These are phyloP conservation scores for Chamaetylas fuelleborni DNA, from an alignment of 2,113 vertebrate genomes.

Conservation along the genomic window DNA sequence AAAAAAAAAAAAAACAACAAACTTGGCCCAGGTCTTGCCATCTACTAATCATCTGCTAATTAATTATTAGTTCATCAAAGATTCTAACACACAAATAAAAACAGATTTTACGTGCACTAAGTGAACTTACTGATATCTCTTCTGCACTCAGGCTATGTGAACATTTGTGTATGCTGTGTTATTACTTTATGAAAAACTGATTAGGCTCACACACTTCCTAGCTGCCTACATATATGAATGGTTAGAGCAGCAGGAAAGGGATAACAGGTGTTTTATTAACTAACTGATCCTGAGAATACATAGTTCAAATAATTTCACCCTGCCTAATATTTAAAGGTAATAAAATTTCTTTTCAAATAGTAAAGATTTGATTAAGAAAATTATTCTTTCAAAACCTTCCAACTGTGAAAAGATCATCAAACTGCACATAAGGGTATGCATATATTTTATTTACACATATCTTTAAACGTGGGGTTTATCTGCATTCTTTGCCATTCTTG, in stretches of 20 bases:
- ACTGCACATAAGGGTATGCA: neutral
- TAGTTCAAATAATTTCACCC: neutral
- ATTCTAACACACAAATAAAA: neutral
- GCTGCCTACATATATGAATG: neutral
- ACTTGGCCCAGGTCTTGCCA: neutral
- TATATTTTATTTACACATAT: neutral
- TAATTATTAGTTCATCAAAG: slow-evolving; percentile 36
- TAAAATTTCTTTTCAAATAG: neutral
- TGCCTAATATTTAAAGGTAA: neutral
- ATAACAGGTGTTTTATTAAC: neutral
- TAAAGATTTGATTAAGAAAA: neutral
- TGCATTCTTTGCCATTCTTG: neutral
- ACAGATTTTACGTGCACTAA: neutral
- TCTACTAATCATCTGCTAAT: slow-evolving; percentile 1
- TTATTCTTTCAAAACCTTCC: neutral
- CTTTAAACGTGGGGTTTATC: neutral
- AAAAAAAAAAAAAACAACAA: neutral
- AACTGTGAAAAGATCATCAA: neutral
- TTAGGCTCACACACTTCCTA: neutral
- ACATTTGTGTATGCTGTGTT: neutral
- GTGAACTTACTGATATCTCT: neutral
- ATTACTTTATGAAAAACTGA: neutral
- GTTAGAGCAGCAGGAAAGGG: neutral
- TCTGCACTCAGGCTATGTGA: neutral
- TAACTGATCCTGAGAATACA: neutral